Evolutionary conservation across 2,113 vertebrate genomes (phyloP).

Genomic region (Mus musculus): GRCm39 chrX:74333501-74334000

Average conservation of each 20-base stretch:
- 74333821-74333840: no score
- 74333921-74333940: no score
- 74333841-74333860: no score
- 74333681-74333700: background rate
- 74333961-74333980: no score
- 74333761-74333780: background rate
- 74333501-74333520: background rate
- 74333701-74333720: background rate
- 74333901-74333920: no score
- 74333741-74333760: background rate
- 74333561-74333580: background rate
- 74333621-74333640: background rate
- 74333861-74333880: no score
- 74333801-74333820: no score
- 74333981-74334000: no score
- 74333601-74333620: background rate
- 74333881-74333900: no score
- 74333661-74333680: background rate
- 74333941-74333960: no score
- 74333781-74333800: no score
- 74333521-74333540: background rate
- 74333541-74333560: background rate
- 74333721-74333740: background rate
- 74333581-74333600: background rate
- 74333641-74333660: background rate